Evolutionary conservation across 2,113 vertebrate genomes (phyloP), one percentile per base, ranked within the genome.

Genomic region (Scolopax mira): DNA sequence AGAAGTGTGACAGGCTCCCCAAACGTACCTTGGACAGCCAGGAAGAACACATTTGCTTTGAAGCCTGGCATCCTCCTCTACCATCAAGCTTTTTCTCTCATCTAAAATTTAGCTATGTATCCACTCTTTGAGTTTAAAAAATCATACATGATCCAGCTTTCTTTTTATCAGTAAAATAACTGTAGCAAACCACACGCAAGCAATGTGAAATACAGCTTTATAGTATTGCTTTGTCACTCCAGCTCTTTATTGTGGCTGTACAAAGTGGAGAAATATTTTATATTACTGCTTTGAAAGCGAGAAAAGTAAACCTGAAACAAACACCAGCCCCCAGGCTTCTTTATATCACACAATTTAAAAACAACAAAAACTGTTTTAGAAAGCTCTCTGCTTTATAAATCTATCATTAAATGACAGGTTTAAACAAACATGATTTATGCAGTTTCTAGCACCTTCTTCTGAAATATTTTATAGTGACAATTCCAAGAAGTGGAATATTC

Each of bases 101-200:
- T 80, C 71, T 88, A 58, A 83, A 90, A 25, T 77, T 77, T 55
- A 94, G 46, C 52, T 79, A 13, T 18, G 13, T 74, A 75, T 75
- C 57, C 13, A 9, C 37, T 62, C 78, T 75, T 87, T 42, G 88
- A 64, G 42, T 72, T 51, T 42, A 69, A 88, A 85, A 74, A 70
- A 91, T 60, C n/a, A 82, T 28, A 84, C 22, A 60, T 5, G 17
- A 75, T 42, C 33, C 58, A 80, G 41, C 74, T 65, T 90, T 75
- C 75, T 73, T 95, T 95, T 94, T 78, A 74, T 82, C 72, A 78
- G 77, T 51, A 91, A 74, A 92, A 39, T 49, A 84, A 74, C 46
- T 65, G 48, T 42, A 88, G 52, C 75, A 91, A 94, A 78, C n/a
- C 85, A 79, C 58, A 93, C 11, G 46, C 27, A 96, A 83, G 48